These are phyloP conservation scores for Perithous albicinctus DNA, from an alignment of 2,888 invertebrate species.

Conservation along the genomic window DNA sequence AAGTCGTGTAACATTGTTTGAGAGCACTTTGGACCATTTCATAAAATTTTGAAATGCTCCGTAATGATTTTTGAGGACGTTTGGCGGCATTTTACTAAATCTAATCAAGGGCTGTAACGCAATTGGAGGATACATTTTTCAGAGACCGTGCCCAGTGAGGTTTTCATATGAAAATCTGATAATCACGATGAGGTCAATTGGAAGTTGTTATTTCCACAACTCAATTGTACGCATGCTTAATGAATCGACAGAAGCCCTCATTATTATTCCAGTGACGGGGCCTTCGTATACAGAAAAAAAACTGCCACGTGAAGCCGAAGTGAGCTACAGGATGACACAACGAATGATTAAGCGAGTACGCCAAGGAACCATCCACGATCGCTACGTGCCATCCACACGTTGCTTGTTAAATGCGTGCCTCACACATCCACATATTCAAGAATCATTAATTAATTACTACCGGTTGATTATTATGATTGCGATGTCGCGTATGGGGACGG, in stretches of 20 bases:
- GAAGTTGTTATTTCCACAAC: constrained; percentile 14
- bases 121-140: too few species aligned
- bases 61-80: too few species aligned
- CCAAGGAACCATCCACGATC: constrained; percentile 62
- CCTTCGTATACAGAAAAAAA: constrained; percentile 33
- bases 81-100: too few species aligned
- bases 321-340: constrained; percentile 61
- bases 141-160: too few species aligned
- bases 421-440: constrained; percentile 43
- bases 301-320: constrained; percentile 34
- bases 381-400: constrained; percentile 67
- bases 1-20: too few species aligned
- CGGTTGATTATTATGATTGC: constrained; percentile 61
- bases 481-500: constrained; percentile 34
- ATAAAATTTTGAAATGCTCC: too few species aligned
- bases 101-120: too few species aligned
- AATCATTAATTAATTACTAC: constrained; percentile 71
- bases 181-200: constrained; percentile 27
- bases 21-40: too few species aligned
- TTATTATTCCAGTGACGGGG: constrained; percentile 57
- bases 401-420: constrained; percentile 48
- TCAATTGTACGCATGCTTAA: constrained; percentile 44
- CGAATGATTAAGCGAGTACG: constrained; percentile 57
- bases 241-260: constrained; percentile 59
- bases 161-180: too few species aligned